Evolutionary conservation across 2,797 vertebrate genomes (phyloP).

Genomic region (Lindbergichthys nudifrons): DNA sequence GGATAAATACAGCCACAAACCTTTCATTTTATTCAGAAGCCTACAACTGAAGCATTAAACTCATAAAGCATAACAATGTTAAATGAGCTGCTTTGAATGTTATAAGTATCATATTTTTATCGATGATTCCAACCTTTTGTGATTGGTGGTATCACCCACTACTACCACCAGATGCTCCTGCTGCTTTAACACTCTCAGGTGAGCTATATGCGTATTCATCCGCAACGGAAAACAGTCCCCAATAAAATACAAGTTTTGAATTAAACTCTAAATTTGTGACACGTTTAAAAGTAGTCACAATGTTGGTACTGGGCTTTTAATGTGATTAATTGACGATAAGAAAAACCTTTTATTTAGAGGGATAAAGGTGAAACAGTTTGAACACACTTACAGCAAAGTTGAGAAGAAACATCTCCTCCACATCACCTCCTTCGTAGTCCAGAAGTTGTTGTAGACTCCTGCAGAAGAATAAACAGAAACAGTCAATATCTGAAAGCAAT

Average conservation of each 20-base stretch:
- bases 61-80: background rate
- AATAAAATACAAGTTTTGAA: background rate
- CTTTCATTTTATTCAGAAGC: background rate
- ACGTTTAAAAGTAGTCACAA: background rate
- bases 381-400: conserved; percentile 91
- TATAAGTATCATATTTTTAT: background rate
- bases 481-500: background rate
- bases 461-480: conserved; percentile 25
- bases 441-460: conserved; percentile 97
- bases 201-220: background rate
- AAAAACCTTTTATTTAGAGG: background rate
- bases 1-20: background rate
- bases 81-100: background rate
- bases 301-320: background rate
- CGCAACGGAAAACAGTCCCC: background rate
- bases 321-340: background rate
- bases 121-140: background rate
- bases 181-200: background rate
- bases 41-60: background rate
- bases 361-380: background rate
- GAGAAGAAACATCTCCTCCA: conserved; percentile 95
- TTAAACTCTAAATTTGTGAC: background rate
- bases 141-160: background rate
- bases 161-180: no score
- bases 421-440: conserved; percentile 90